These are phyloP conservation scores for Podarcis siculus DNA, from an alignment of 2,797 vertebrate species.

Conservation along the genomic window DNA sequence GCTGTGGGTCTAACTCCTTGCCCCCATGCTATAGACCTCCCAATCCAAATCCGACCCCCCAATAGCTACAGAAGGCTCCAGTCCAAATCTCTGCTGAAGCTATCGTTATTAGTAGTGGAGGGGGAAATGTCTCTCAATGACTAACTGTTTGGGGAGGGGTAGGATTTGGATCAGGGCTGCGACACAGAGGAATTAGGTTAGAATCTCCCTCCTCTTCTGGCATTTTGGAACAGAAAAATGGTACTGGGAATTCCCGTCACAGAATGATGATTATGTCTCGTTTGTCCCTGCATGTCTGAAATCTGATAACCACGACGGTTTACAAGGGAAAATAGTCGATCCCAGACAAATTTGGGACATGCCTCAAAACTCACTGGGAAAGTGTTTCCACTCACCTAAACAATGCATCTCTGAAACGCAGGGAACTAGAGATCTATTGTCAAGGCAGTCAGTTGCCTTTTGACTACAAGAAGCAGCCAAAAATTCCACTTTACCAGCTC, in stretches of 20 bases:
- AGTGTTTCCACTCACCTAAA: background rate
- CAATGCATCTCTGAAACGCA: background rate
- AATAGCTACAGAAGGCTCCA: background rate
- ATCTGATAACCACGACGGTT: background rate
- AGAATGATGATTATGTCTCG: background rate
- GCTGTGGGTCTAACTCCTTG: background rate
- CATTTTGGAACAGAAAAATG: background rate
- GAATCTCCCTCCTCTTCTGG: background rate
- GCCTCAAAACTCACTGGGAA: background rate
- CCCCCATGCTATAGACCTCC: background rate
- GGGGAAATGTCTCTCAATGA: too few species aligned
- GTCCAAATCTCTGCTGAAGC: background rate
- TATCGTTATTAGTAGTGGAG: background rate
- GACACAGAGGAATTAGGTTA: background rate
- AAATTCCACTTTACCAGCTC: background rate
- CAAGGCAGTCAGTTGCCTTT: background rate
- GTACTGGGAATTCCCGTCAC: background rate
- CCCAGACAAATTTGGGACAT: background rate
- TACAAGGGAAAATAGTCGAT: background rate
- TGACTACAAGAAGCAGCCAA: background rate
- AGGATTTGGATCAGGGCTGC: background rate
- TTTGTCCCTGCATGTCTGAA: background rate
- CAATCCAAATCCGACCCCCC: background rate
- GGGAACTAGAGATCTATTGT: background rate
- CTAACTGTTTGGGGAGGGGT: background rate